Percentiles rank a stretch among this genome's conserved stretches.
phyloP scores from a whole-genome alignment of 2,113 vertebrate species.

The Pheucticus melanocephalus region DNA sequence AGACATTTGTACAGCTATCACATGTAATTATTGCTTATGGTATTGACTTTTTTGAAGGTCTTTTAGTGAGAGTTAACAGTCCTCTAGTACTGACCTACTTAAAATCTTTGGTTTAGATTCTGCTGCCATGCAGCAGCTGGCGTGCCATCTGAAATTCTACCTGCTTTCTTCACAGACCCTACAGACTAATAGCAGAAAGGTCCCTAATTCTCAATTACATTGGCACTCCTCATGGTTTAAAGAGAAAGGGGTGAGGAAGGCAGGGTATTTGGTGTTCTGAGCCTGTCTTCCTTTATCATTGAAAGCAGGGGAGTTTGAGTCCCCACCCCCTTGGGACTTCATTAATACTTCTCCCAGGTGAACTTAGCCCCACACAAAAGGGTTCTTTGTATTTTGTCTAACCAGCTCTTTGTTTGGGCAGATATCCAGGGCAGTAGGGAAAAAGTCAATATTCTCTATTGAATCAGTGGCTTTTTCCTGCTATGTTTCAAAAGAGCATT shows the following conservation, averaged over 20 bases:
- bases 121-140: neutral
- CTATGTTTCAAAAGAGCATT: slow-evolving; percentile 58
- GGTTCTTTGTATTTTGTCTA: slow-evolving; percentile 73
- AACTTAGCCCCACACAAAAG: slow-evolving; percentile 73
- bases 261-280: slow-evolving; percentile 33
- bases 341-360: slow-evolving; percentile 76
- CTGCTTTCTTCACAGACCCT: neutral
- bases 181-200: slow-evolving; percentile 2
- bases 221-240: neutral
- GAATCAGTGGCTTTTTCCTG: slow-evolving; percentile 65
- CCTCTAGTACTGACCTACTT: neutral
- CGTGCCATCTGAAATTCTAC: neutral
- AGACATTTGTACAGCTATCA: neutral
- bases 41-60: neutral
- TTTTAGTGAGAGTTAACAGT: neutral
- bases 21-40: neutral
- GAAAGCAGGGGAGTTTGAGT: slow-evolving; percentile 57
- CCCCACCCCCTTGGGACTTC: slow-evolving; percentile 61
- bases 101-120: neutral
- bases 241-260: slow-evolving; percentile 32
- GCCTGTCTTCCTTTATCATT: slow-evolving; percentile 5
- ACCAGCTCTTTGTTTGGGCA: slow-evolving; percentile 75
- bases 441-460: slow-evolving; percentile 72
- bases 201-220: neutral
- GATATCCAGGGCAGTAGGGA: slow-evolving; percentile 63